phyloP scores from a whole-genome alignment of 2,888 invertebrate species.

The Ophion slaviceki region DNA sequence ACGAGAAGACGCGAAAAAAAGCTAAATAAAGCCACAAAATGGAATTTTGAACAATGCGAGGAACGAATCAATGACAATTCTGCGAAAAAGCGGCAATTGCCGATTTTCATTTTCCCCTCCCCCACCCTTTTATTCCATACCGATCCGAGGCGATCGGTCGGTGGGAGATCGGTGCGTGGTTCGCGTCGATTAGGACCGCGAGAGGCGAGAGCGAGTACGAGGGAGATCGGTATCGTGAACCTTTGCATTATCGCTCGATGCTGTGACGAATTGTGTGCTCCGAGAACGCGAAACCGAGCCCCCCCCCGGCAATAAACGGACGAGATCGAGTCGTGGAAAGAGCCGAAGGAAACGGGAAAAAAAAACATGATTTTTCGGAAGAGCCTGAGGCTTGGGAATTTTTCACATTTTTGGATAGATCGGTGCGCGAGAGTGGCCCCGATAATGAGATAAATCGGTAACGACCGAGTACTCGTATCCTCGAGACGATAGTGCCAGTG shows the following conservation, averaged over 20 bases:
- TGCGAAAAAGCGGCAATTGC: conserved; percentile 14
- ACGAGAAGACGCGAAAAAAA: conserved; percentile 24
- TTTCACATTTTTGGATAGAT: conserved; percentile 45
- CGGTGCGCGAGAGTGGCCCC: conserved; percentile 56
- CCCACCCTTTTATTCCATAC: background rate
- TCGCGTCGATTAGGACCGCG: background rate
- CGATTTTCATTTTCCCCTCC: conserved; percentile 20
- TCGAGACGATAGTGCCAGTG: conserved; percentile 19
- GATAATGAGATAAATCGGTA: conserved; percentile 39
- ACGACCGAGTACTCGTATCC: conserved; percentile 4
- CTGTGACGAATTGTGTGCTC: no score
- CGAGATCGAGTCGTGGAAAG: no score
- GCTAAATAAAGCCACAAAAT: conserved; percentile 1
- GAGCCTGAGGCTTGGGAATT: conserved; percentile 42
- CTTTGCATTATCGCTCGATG: background rate
- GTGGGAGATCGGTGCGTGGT: background rate
- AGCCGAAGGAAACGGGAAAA: background rate
- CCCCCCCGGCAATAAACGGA: no score
- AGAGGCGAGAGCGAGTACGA: background rate
- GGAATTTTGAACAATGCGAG: conserved; percentile 14
- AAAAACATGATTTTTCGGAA: conserved; percentile 54
- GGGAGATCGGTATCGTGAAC: background rate
- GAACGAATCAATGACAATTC: conserved; percentile 1
- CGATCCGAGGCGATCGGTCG: conserved; percentile 11
- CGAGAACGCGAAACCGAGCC: background rate